A percentile compares a stretch with the other conserved stretches of the same genome.
Conservation (phyloP, 1,140 invertebrate species). For the Chionoecetes opilio region DNA sequence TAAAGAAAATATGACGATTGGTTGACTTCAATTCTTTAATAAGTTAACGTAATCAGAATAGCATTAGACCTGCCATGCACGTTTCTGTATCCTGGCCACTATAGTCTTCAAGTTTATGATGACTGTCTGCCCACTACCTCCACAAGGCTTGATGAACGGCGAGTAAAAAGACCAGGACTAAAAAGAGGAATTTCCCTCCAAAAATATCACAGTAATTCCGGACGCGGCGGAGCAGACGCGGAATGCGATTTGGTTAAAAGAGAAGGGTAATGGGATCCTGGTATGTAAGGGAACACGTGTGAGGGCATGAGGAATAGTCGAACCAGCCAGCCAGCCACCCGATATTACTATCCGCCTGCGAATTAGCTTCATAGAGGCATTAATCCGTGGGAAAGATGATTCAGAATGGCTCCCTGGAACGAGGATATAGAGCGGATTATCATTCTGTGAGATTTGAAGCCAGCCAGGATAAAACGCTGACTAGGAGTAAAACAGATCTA, state of each 20-base stretch:
- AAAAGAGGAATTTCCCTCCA: constrained; percentile 34
- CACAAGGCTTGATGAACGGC: neutral
- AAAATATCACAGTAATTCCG: neutral
- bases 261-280: constrained; percentile 15
- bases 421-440: constrained; percentile 14
- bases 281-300: constrained; percentile 19
- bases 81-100: too few relatives aligned
- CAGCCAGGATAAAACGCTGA: neutral
- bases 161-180: neutral
- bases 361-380: constrained; percentile 29
- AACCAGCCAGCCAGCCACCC: neutral
- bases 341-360: neutral
- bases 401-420: neutral
- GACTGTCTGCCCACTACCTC: too few relatives aligned
- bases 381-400: constrained; percentile 6
- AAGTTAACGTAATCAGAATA: neutral
- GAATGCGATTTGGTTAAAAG: constrained; percentile 4
- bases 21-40: too few relatives aligned
- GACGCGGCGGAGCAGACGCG: constrained; percentile 1
- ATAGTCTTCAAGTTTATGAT: too few relatives aligned
- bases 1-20: too few relatives aligned
- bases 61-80: too few relatives aligned
- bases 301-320: neutral
- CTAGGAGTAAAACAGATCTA: neutral
- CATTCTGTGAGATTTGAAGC: constrained; percentile 6